phyloP scores from a whole-genome alignment of 2,797 vertebrate species.

The Karalla daura region DNA sequence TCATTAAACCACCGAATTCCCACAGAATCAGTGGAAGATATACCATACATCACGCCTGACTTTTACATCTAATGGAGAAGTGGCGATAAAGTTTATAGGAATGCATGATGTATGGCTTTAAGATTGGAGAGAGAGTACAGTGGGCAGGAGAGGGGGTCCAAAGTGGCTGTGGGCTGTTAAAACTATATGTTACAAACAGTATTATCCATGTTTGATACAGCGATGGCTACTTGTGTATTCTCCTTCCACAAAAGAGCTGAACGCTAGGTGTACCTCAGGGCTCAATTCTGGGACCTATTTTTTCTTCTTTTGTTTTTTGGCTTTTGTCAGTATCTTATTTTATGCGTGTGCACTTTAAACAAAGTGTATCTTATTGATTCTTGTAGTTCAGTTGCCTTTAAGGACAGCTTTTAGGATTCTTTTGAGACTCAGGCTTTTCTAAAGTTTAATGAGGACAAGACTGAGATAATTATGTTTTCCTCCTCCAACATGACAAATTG shows the following conservation, averaged over 20 bases:
- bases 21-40: conserved; percentile 51
- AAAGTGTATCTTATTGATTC: not conserved
- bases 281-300: not conserved
- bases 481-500: not conserved
- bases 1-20: conserved; percentile 59
- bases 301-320: not conserved
- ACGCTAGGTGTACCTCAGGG: conserved; percentile 16
- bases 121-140: not conserved
- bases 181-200: not conserved
- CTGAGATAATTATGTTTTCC: not conserved
- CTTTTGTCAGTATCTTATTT: not conserved
- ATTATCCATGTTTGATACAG: not conserved
- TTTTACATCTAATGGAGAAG: conserved; percentile 49
- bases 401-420: not conserved
- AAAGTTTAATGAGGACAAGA: not conserved
- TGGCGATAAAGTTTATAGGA: conserved; percentile 37
- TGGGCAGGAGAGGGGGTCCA: not conserved
- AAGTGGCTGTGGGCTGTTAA: not conserved
- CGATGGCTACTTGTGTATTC: not conserved
- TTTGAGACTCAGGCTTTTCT: not conserved
- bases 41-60: conserved; percentile 37
- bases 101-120: conserved; percentile 20
- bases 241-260: not conserved
- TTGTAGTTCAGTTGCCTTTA: not conserved
- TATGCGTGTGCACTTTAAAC: not conserved